Base-by-base conservation (phyloP, 2,113 vertebrate species). In the Upupa epops region DNA sequence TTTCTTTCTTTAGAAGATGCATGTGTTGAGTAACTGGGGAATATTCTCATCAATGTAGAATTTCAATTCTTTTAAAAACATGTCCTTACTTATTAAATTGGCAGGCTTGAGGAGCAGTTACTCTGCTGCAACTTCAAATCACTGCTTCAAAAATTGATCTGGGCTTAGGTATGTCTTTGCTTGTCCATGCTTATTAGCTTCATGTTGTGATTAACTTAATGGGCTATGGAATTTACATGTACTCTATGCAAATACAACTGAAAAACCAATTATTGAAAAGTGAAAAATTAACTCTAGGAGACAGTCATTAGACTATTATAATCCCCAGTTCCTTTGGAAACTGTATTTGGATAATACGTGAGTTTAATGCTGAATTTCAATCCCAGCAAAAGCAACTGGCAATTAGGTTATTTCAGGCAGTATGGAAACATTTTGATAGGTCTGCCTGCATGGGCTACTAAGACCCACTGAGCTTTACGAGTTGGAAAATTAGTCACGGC, bases 221-320 rank as follows among this genome's bases (percentile, higher is more conserved):
- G 95, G 95, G 94, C 96, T 97, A 95, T 96, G 96, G 93, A 70
- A 96, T 97, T 96, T 96, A 96, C 95, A 58, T 95, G 97, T 96
- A 94, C 95, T 96, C 96, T 95, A 96, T 89, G 94, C 95, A 97
- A 97, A 96, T 95, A 89, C 93, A 96, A 71, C 94, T 96, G 96
- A 96, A 96, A 97, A 96, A 94, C 94, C 96, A 97, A 97, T 97
- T 97, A 97, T 93, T 86, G 96, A 94, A 84, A 92, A 94, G 91
- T 97, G 96, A 97, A 96, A 97, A 97, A 98, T 98, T 96, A 97
- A 97, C 95, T 97, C 40, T 10, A 90, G 85, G 90, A 97, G 96
- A 95, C 95, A 97, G 97, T 97, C 95, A 96, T 97, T 97, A 97
- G 91, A 92, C 85, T 95, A 75, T 86, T 90, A 94, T 94, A 97